Base-by-base conservation (phyloP, 1,140 invertebrate genomes). In the Hylaeus anthracinus region DNA sequence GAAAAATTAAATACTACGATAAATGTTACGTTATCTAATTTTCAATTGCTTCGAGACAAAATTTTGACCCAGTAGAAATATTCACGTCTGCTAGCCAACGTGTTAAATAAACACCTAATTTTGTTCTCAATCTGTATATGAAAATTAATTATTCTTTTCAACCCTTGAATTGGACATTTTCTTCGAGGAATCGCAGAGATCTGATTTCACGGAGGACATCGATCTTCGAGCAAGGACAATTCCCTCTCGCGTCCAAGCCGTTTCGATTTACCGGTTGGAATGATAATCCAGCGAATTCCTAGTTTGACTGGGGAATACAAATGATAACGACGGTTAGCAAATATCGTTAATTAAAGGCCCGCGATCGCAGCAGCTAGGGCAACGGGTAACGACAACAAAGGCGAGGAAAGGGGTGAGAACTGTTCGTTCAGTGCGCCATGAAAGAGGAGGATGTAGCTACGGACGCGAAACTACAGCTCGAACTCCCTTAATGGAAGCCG, bases 401-500 rank as follows among this genome's bases (percentile, higher is more conserved):
- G 43, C 37, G 53, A 45, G 51, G 55, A 61, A 67, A 75, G 55
- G 78, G 63, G 55, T 3, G 72, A 53, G 61, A 65, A 65, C 14
- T 15, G 26, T 14, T 37, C 64, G 72, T 45, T 37, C 39, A 61
- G 53, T 72, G 41, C 8, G 12, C 14, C 41, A 41, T 48, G 70
- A 73, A 72, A 72, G 60, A 55, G 69, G 45, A 45, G 26, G 41
- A 73, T 55, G 55, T 74, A 75, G 53, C 51, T 51, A 43, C 15
- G 55, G 56, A 53, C 63, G 14, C 37, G 37, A 51, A 80, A 80
- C 39, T 80, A 51, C 64, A 61, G 12, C 43, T 43, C 45, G 45
- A 75, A 80, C 55, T 80, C 64, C 64, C 64, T 74, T 80, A 80
- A 80, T 80, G 78, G 78, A 80, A 80, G 55, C 72, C 72, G 37